Conservation (phyloP, 2,113 vertebrate species). For the Hippoglossus stenolepis region DNA sequence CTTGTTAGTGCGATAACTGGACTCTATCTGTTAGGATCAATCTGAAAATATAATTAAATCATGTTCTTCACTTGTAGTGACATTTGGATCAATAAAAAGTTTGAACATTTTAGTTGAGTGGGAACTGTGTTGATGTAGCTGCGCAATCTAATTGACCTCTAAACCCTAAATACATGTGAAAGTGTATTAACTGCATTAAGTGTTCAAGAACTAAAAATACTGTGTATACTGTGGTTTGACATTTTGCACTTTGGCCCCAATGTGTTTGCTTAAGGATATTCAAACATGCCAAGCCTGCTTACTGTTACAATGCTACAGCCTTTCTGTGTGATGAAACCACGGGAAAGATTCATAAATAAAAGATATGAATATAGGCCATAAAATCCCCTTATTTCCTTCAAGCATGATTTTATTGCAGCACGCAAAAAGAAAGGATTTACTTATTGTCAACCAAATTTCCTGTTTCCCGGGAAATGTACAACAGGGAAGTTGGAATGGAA, state of each 20-base stretch:
- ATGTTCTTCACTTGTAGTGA: not conserved
- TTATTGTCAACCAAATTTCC: not conserved
- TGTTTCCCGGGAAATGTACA: not conserved
- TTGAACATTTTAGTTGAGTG: not conserved
- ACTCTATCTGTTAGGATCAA: not conserved
- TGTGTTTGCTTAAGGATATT: slow-evolving; percentile 27
- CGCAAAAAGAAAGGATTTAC: slow-evolving; percentile 3
- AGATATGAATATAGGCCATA: slow-evolving; percentile 20
- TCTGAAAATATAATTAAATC: not conserved
- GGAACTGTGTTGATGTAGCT: not conserved
- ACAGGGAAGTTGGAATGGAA: not conserved
- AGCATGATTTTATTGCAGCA: slow-evolving; percentile 11
- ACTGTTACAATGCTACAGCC: slow-evolving; percentile 1
- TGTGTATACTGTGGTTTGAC: slow-evolving; percentile 6
- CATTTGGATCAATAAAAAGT: not conserved
- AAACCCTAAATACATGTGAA: not conserved
- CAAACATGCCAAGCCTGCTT: slow-evolving; percentile 23
- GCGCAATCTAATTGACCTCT: not conserved
- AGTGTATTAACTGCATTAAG: not conserved
- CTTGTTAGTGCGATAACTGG: not conserved
- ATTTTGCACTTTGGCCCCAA: not conserved
- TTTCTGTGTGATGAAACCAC: slow-evolving; percentile 39
- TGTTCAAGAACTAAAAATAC: not conserved
- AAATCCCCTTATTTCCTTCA: slow-evolving; percentile 35
- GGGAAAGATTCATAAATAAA: slow-evolving; percentile 50